Conservation (phyloP, 2,113 vertebrate species). For the Poeciliopsis turrubarensis region DNA sequence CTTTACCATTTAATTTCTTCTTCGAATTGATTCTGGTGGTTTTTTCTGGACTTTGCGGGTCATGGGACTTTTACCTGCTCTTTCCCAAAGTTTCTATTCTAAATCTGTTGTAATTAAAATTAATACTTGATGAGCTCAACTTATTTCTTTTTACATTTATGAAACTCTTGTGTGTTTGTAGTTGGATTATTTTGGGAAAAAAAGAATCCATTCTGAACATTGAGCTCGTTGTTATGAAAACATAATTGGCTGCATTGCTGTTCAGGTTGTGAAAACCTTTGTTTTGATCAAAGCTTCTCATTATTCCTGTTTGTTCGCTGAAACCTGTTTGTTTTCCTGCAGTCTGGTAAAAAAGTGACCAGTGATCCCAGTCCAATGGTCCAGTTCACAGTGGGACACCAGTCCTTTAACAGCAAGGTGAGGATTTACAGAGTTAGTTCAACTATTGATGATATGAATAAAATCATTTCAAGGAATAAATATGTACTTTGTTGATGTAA, state of each 20-base stretch:
- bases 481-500: too few species aligned
- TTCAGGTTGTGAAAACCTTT: not conserved
- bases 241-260: not conserved
- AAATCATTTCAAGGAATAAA: not conserved
- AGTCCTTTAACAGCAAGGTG: slow-evolving; percentile 91
- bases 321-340: slow-evolving; percentile 47
- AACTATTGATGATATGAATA: not conserved
- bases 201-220: not conserved
- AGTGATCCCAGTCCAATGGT: slow-evolving; percentile 93
- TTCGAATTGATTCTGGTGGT: not conserved
- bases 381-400: slow-evolving; percentile 91
- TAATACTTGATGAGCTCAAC: not conserved
- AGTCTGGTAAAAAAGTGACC: slow-evolving; percentile 95
- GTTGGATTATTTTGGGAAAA: not conserved
- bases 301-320: slow-evolving; percentile 1
- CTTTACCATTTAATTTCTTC: not conserved
- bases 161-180: not conserved
- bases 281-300: not conserved
- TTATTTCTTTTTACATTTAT: too few species aligned
- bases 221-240: not conserved
- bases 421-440: slow-evolving; percentile 35
- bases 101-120: not conserved
- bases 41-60: slow-evolving; percentile 14
- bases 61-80: not conserved
- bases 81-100: not conserved